Base-by-base conservation (phyloP, 2,113 vertebrate species). In the Aspiorhynchus laticeps region DNA sequence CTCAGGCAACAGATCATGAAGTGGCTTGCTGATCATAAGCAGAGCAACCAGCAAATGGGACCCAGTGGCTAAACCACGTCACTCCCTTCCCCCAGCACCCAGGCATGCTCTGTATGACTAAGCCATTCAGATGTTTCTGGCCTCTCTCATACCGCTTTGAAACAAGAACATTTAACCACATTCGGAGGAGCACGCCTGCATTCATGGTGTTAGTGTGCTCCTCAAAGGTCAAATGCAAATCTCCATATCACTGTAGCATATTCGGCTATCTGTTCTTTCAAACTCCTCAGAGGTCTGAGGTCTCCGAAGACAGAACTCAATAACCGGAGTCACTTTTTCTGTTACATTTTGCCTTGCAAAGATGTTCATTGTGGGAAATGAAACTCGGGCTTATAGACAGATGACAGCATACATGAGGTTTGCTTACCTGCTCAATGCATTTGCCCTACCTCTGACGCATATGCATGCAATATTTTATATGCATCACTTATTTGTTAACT, bases 21-120 rank as follows among this genome's bases (percentile, higher is more conserved):
- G 85, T 99, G 98, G 98, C 95, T 99, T 5, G 95, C 96, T 0
- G 96, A 97, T 89, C 96, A 97, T 89, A 98, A 97, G 88, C 96
- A 96, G 88, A 94, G 96, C 88, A 94, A 95, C 88, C 95, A 96
- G 91, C 96, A 97, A 89, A 93, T 94, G 91, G 96, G 95, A 41
- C 93, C 94, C 41, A 95, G 94, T 84, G 94, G 95, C 85, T 95
- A 93, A 78, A 84, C 46, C 26, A 61, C 38, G 84, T 79, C 14
- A 46, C 67, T 81, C 86, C 87, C 51, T 71, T 48, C 85, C 83
- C 61, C 36, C 36, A 83, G 48, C 80, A 63, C 12, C 48, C 73
- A 87, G 53, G 56, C 86, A 87, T 80, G 78, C 38, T 53, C 75
- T 74, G 65, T 71, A 71, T 74, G 82, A 84, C 48, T 73, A 74